Base-by-base conservation (phyloP, 2,888 invertebrate genomes). In the Prosapia bicincta region DNA sequence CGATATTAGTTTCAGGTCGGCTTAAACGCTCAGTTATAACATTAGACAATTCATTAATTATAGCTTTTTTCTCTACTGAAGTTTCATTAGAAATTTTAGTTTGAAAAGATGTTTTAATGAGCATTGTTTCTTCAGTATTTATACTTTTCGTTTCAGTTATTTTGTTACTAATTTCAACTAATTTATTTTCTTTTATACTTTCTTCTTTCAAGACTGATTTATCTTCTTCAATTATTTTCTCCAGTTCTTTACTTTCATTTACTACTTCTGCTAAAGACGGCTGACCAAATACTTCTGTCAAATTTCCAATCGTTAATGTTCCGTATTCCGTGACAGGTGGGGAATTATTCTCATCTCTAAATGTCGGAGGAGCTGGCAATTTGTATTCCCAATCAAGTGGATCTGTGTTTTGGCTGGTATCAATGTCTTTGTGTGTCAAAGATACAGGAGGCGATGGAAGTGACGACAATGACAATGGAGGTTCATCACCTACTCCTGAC, bases 351-450 rank as follows among this genome's bases (percentile, higher is more conserved):
- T 89, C 89, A 72, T 80, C 80, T 69, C 71, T 88, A 83, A 81
- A 89, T 88, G 20, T 87, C 87, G 90, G 90, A 0, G 90, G 90
- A 0, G 89, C 89, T 0, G 90, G 90, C 66, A 90, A 83, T 78
- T 87, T 85, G 84, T 89, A 87, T 81, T 89, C 84, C 89, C 89
- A 90, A 79, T 84, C 82, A 30, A 80, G 75, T 9, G 78, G 75
- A 28, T 78, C 79, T 13, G 68, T 71, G 25, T 75, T 69, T 10
- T 69, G 71, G n/a, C 43, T 43, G 9, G 38, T 25, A 15, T 30
- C 15, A 23, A 65, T 20, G 15, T 66, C 30, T 30, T 30, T 54
- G 15, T 74, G 65, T n/a, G 67, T 65, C 32, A 75, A 20, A 26
- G 70, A 69, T 26, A 24, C 23, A 15, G 71, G 72, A 69, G 71